Base-by-base conservation (phyloP, 37 sponge, comb jelly and placozoan species). In the Petrosia ficiformis region DNA sequence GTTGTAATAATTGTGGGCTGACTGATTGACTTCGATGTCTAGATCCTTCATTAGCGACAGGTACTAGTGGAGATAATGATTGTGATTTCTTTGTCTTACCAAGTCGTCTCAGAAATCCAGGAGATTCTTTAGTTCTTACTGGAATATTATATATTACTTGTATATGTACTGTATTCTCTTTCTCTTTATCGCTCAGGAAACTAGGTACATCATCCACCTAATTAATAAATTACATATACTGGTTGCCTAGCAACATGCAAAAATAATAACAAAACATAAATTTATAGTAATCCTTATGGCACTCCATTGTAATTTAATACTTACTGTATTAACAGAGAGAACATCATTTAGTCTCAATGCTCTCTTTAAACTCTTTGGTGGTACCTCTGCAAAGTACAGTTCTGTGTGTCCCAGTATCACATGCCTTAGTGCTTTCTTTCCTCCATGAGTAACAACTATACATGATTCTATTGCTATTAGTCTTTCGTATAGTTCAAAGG, bases 171-270 rank as follows among this genome's bases (percentile, higher is more conserved):
- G 89, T 79, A 34, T 75, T 44, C 36, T 83, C 84, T 48, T 52
- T 68, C 25, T 89, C 89, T n/a, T 80, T 78, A 14, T 74, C 79
- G 59, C 71, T 79, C 4, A 89, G 76, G 65, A 89, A 89, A 1
- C 42, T 65, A 28, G 89, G 76, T 4, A 79, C 70, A 34, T 78
- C 76, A 38, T 82, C 77, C 57, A 78, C 65, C 89, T 89, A 38
- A 1, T 32, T 8, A 39, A 16, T 57, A 21, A 44, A 36, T 42
- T 25, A 72, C n/a, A 4, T 56, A 41, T 1, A n/a, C n/a, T n/a
- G n/a, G n/a, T n/a, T n/a, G n/a, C n/a, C n/a, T n/a, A n/a, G n/a
- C n/a, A n/a, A n/a, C n/a, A n/a, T n/a, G n/a, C n/a, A n/a, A n/a
- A n/a, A n/a, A n/a, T n/a, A n/a, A n/a, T n/a, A n/a, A n/a, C n/a